Base-by-base conservation (phyloP, 2,797 vertebrate genomes). In the Gambusia yucatana region DNA sequence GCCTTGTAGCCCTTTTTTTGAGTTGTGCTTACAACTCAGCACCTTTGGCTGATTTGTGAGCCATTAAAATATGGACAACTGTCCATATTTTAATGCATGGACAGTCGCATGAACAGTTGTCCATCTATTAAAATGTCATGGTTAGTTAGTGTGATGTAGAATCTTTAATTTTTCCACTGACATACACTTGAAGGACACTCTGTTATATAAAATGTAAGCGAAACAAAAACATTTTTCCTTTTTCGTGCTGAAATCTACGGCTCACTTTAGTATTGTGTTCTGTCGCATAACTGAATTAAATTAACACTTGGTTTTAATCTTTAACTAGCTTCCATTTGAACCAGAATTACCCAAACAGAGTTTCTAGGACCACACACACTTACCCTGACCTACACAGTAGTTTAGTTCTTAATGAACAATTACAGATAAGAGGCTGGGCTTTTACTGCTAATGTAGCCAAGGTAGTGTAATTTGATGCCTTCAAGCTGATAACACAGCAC, bases 391-490 rank as follows among this genome's bases (percentile, higher is more conserved):
- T 78, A 84, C 71, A 78, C 72, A 77, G 59, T 78, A 76, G 81
- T 87, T 90, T 74, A 85, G 88, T 78, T 77, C 70, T 84, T 90
- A 93, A 93, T 93, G 86, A 94, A 88, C 91, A 89, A 90, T 93
- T 89, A 92, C 77, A 90, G 89, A 91, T 91, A 93, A 92, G 88
- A 94, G 84, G 86, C 81, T 75, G 74, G 79, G 92, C 88, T 94
- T 94, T 94, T 92, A 93, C 87, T 84, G 86, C 88, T 92, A 90
- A 91, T 92, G 88, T 88, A 86, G 83, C 87, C 77, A 88, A 88
- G 88, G 84, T 87, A 86, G 74, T n/a, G 94, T 91, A 93, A 95
- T 88, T 70, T 89, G 92, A 94, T 92, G 78, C 91, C 87, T 90
- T 84, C 77, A 75, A 75, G 74, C 81, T 83, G 88, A 91, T 93